Base-by-base conservation (phyloP, 2,888 invertebrate species). In the Rotaria magnacalcarata region DNA sequence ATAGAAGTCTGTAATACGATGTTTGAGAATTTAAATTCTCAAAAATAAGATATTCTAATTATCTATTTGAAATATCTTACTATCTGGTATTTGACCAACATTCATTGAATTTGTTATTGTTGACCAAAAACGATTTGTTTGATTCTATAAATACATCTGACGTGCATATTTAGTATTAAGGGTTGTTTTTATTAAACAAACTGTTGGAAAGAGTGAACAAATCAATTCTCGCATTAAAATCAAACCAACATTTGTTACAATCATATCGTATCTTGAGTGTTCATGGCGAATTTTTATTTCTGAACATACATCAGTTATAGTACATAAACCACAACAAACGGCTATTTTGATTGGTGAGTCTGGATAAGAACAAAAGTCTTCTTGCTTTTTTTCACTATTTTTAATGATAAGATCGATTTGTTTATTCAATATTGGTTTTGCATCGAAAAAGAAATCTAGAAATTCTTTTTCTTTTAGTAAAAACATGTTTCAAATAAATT, bases 91-190 rank as follows among this genome's bases (percentile, higher is more conserved):
- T 67, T 67, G 67, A 67, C 27, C 19, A 34, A 67, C 34, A 67
- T 67, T 41, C 67, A 67, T 67, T 19, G 34, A 19, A 34, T 67
- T 16, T 6, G 67, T 67, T 16, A 67, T 41, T 16, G 67, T 67
- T 67, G 67, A 67, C 67, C 67, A 67, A 67, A 67, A 67, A 14
- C 67, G 67, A 67, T 34, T 41, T 19, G 34, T 41, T 67, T 67
- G 34, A 67, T 34, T 67, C 67, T 67, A 67, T 67, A 34, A 54
- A 54, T 54, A 21, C 3, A 54, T 54, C 21, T 4, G 19, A 54
- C 0, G 21, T 21, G 21, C 21, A 54, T 54, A 54, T 21, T 21
- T 21, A 21, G 5, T 8, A 54, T 1, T 1, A 54, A 19, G 7
- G 50, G 1, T 50, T 21, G 3, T 4, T 54, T 54, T 21, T 19